Evolutionary conservation across 2,888 invertebrate genomes (phyloP).

Genomic region (Macrostomum cliftonense): DNA sequence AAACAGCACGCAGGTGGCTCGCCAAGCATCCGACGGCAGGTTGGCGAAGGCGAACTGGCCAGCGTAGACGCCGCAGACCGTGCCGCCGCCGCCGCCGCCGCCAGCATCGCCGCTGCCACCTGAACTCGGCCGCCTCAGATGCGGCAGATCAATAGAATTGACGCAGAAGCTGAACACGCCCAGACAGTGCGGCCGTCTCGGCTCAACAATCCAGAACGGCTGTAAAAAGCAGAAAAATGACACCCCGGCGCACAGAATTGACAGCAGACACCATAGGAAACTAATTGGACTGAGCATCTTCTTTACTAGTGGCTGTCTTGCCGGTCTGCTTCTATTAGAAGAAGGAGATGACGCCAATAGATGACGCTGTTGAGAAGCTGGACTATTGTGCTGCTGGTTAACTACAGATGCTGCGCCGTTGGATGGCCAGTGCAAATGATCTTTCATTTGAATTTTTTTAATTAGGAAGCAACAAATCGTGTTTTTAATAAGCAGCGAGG

Average conservation of each 20-base stretch:
- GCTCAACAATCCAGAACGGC: conserved; percentile 18
- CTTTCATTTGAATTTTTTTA: too few species aligned
- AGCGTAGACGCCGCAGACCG: conserved; percentile 21
- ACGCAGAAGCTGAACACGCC: conserved; percentile 10
- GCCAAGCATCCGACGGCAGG: conserved; percentile 26
- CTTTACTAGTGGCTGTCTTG: too few species aligned
- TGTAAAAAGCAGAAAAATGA: conserved; percentile 21
- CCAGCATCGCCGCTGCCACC: conserved; percentile 6
- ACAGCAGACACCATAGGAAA: conserved; percentile 21
- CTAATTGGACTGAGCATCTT: conserved; percentile 5
- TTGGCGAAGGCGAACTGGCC: conserved; percentile 22
- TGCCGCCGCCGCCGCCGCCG: conserved; percentile 16
- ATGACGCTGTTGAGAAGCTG: too few species aligned
- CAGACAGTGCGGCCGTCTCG: conserved; percentile 6
- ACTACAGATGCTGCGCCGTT: too few species aligned
- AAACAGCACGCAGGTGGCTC: conserved; percentile 27
- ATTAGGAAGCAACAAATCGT: too few species aligned
- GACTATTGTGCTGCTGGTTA: too few species aligned
- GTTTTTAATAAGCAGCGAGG: too few species aligned
- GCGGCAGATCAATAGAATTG: neutral
- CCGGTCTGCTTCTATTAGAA: too few species aligned
- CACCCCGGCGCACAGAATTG: conserved; percentile 18
- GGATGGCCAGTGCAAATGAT: too few species aligned
- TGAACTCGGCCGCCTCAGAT: neutral
- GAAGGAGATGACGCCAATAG: too few species aligned